Conservation (phyloP, 2,113 vertebrate species). For the Lanius collurio region DNA sequence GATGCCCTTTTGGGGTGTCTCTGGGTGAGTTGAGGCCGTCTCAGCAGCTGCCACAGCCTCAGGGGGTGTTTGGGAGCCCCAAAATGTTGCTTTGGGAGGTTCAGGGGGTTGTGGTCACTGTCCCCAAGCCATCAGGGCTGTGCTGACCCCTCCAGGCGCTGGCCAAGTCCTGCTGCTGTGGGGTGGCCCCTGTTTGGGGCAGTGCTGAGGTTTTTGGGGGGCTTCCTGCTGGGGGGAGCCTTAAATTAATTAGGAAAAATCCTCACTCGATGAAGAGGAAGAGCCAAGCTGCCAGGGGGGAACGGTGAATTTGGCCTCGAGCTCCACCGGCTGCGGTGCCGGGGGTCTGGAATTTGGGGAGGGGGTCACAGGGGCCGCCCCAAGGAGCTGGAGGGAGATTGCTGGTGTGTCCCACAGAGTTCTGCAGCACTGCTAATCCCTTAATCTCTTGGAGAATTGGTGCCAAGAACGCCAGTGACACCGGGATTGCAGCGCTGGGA, state of each 20-base stretch:
- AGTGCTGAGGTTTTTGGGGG: accelerated
- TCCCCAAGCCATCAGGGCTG: neutral
- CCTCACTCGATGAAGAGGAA: accelerated
- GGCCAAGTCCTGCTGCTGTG: neutral
- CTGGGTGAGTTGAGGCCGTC: neutral
- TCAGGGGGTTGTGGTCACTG: accelerated
- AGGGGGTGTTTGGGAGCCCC: accelerated
- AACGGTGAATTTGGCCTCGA: accelerated
- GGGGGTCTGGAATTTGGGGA: neutral
- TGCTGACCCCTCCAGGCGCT: neutral
- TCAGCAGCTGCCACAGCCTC: neutral
- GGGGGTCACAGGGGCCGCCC: neutral
- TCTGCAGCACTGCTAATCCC: neutral
- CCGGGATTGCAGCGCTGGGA: neutral
- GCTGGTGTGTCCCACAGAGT: neutral
- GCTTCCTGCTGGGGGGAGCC: neutral
- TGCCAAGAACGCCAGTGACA: neutral
- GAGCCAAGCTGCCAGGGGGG: neutral
- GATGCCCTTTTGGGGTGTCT: accelerated
- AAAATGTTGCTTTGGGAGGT: accelerated
- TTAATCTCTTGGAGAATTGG: neutral
- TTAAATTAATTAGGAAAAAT: neutral
- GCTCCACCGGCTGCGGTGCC: accelerated
- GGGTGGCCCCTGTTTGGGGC: neutral
- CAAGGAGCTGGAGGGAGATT: accelerated